Percentiles rank a stretch among this genome's conserved stretches.
phyloP scores from a whole-genome alignment of 2,797 vertebrate species.

The Limnodromus scolopaceus region DNA sequence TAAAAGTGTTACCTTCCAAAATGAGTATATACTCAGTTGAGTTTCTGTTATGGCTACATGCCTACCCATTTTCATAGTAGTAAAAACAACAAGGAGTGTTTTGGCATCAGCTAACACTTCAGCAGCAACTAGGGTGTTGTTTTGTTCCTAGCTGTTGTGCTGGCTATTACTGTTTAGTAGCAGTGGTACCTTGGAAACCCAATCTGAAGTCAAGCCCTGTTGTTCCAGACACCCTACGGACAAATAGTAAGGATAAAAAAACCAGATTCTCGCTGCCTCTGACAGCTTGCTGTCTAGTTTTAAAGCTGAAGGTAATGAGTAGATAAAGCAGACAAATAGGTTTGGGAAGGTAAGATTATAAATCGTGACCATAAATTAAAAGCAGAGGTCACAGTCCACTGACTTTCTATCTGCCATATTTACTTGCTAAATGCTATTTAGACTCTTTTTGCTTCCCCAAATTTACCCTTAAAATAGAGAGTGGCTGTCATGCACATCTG shows the following conservation, averaged over 20 bases:
- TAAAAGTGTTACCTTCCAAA: not conserved
- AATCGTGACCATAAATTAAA: constrained; percentile 1
- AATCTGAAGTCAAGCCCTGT: not conserved
- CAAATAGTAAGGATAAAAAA: not conserved
- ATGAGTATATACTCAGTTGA: not conserved
- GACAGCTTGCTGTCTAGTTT: not conserved
- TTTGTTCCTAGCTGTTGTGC: not conserved
- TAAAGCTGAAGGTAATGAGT: not conserved
- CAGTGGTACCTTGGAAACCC: not conserved
- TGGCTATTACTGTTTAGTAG: not conserved
- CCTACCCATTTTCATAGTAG: not conserved
- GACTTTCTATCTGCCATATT: not conserved
- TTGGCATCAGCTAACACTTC: not conserved
- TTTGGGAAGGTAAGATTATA: not conserved
- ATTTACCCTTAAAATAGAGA: not conserved
- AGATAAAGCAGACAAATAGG: not conserved
- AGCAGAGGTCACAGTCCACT: not conserved
- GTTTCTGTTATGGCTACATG: not conserved
- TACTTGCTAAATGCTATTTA: not conserved
- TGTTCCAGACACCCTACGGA: not conserved
- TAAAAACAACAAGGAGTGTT: not conserved
- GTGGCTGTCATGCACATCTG: not conserved
- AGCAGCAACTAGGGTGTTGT: not conserved
- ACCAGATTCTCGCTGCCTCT: not conserved
- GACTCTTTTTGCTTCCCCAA: not conserved